Base-by-base conservation (phyloP, 2,888 invertebrate species). In the Synergus japonicus region DNA sequence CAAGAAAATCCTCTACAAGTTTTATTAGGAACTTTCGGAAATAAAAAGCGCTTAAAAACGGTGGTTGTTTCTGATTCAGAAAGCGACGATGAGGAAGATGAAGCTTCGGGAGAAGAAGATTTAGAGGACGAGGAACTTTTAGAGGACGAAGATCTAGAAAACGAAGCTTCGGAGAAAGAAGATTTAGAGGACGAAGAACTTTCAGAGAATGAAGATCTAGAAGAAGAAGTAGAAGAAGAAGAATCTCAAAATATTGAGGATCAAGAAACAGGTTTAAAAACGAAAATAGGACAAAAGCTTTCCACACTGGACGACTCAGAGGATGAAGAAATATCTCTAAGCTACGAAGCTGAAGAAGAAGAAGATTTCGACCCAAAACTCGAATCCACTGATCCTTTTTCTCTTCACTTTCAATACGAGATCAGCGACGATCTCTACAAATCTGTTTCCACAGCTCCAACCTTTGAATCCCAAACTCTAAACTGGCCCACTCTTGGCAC, bases 401-500 rank as follows among this genome's bases (percentile, higher is more conserved):
- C 93, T 0, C 93, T 94, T 87, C 97, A 97, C 92, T 92, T 96
- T 8, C 93, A 94, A 80, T 93, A 94, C 91, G 96, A 97, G 84
- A 92, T 97, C 79, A 93, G 93, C 81, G 94, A 95, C 82, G 94
- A 94, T 77, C 91, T 97, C 81, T 92, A 96, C 43, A 93, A 95
- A 76, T 93, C 94, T 4, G 90, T 96, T 0, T 94, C 95, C 76
- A 93, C 92, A 76, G 88, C 86, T 18, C 93, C 95, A 7, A 88
- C 89, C 46, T 86, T 90, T 0, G 92, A 94, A 79, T 92, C 89
- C 15, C 86, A 89, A 0, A 92, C 90, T 22, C 91, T 94, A 85
- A 90, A 89, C 15, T 97, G 96, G 96, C 94, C 95, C 1, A 89
- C 88, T 37, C 90, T 97, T 22, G 83, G 83, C 63, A 94, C 94